Conservation (phyloP, 1,140 invertebrate genomes). For the Bemisia tabaci region DNA sequence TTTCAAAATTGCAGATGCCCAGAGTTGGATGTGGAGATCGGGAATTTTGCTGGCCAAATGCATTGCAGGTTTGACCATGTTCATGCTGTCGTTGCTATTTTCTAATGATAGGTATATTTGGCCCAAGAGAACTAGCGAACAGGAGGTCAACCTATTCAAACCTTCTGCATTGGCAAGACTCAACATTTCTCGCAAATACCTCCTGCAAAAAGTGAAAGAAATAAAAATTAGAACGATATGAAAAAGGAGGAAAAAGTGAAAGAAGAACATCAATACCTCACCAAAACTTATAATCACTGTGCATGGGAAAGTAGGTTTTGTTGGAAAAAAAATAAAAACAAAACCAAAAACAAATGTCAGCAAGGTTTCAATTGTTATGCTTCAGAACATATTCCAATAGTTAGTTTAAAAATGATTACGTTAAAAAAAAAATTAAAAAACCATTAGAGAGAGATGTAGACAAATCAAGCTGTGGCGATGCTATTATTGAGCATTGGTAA, state of each 20-base stretch:
- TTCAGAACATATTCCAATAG: too few relatives aligned
- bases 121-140: constrained; percentile 81
- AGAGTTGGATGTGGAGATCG: constrained; percentile 95
- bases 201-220: constrained; percentile 56
- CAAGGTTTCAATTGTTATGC: too few relatives aligned
- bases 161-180: constrained; percentile 98
- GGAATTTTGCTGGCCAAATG: constrained; percentile 95
- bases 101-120: constrained; percentile 92
- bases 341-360: too few relatives aligned
- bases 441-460: too few relatives aligned
- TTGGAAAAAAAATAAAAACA: too few relatives aligned
- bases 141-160: constrained; percentile 85
- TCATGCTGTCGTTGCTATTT: constrained; percentile 90
- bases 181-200: constrained; percentile 84
- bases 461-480: too few relatives aligned
- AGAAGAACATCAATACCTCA: constrained; percentile 5
- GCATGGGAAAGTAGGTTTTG: too few relatives aligned
- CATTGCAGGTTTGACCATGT: constrained; percentile 98
- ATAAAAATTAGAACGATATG: too few relatives aligned
- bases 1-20: constrained; percentile 94
- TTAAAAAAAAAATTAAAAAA: too few relatives aligned
- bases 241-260: too few relatives aligned
- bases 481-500: too few relatives aligned
- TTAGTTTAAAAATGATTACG: too few relatives aligned
- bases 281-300: not conserved